Evolutionary conservation across 2,113 vertebrate species (phyloP).

Genomic region (Triplophysa rosa): DNA sequence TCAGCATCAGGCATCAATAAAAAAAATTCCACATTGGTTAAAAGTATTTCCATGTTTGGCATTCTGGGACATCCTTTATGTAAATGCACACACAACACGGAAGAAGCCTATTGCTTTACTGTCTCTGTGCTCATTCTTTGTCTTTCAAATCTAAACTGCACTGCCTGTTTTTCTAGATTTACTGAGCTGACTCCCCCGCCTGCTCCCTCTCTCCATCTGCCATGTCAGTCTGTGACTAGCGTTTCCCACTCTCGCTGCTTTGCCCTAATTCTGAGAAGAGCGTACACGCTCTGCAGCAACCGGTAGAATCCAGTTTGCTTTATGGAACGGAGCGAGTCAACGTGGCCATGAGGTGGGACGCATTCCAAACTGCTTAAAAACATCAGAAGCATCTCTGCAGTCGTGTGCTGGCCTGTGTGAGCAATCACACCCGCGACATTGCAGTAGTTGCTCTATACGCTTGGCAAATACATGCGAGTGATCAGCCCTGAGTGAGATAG

Average conservation of each 20-base stretch:
- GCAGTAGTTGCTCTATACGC: neutral
- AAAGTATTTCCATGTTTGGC: constrained; percentile 6
- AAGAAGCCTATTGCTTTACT: neutral
- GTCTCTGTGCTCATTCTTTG: neutral
- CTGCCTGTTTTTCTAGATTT: constrained; percentile 40
- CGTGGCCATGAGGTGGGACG: constrained; percentile 6
- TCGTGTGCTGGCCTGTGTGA: constrained; percentile 45
- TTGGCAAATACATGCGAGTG: constrained; percentile 16
- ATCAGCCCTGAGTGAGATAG: neutral
- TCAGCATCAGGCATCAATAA: too few species aligned
- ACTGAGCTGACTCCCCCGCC: constrained; percentile 11
- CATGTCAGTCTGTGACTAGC: constrained; percentile 42
- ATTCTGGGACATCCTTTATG: constrained; percentile 6
- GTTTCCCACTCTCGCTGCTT: constrained; percentile 33
- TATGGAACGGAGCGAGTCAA: neutral
- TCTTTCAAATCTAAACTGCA: neutral
- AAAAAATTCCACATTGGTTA: too few species aligned
- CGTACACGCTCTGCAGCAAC: constrained; percentile 34
- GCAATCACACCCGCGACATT: constrained; percentile 29
- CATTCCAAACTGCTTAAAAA: constrained; percentile 21
- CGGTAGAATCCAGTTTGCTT: constrained; percentile 54
- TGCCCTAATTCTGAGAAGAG: constrained; percentile 57
- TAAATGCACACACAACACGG: constrained; percentile 11
- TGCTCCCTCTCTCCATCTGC: constrained; percentile 49
- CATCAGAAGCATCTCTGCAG: constrained; percentile 25